Conservation (phyloP, 2,797 vertebrate genomes). For the Dendrocincla tyrannina region DNA sequence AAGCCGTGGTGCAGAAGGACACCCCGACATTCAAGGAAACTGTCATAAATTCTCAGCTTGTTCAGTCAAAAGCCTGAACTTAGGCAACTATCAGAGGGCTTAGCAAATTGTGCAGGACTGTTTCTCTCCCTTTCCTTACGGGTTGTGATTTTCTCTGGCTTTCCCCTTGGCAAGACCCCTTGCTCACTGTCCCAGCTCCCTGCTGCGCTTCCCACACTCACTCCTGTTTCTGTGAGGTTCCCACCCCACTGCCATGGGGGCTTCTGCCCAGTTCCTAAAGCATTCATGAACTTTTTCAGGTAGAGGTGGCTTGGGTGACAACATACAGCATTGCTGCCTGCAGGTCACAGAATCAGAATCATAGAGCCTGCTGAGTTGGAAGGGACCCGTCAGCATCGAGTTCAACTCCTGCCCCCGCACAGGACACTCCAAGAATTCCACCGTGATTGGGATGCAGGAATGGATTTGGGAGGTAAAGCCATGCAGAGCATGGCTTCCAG, state of each 20-base stretch:
- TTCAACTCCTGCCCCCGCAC: background rate
- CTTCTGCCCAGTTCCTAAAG: background rate
- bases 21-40: background rate
- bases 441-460: background rate
- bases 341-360: background rate
- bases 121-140: background rate
- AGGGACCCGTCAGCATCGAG: background rate
- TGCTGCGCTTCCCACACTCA: background rate
- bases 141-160: background rate
- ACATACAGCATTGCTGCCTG: background rate
- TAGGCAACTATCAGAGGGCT: fast-evolving
- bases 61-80: background rate
- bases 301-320: fast-evolving
- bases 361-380: background rate
- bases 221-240: background rate
- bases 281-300: background rate
- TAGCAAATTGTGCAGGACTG: background rate
- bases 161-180: background rate
- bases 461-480: background rate
- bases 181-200: fast-evolving
- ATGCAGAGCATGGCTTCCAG: fast-evolving
- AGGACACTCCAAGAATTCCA: background rate
- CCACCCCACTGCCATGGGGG: background rate
- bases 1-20: background rate
- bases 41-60: background rate